Percentiles rank a stretch among this genome's conserved stretches.
phyloP scores from a whole-genome alignment of 92 coral and sea anemone species.

The Hydrozoanthus gracilis region DNA sequence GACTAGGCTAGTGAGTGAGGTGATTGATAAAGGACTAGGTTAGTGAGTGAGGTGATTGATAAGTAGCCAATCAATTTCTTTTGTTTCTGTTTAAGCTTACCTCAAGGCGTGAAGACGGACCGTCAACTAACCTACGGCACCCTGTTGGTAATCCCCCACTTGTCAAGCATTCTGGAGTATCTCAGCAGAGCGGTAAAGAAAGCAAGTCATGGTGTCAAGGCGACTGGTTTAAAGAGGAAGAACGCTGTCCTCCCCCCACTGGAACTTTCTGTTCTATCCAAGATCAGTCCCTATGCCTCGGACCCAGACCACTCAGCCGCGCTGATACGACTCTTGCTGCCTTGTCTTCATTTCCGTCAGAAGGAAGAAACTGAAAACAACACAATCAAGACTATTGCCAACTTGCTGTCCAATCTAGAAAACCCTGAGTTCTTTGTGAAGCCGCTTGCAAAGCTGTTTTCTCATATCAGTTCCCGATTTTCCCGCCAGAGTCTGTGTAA shows the following conservation, averaged over 20 bases:
- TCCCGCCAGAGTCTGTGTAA: slow-evolving; percentile 86
- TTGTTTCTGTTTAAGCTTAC: slow-evolving; percentile 28
- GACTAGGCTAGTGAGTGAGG: too few relatives aligned
- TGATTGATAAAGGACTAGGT: neutral
- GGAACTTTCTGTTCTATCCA: slow-evolving; percentile 91
- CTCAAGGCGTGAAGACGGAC: slow-evolving; percentile 1
- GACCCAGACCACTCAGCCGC: slow-evolving; percentile 79
- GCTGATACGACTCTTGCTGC: slow-evolving; percentile 73
- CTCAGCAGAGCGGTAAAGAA: slow-evolving; percentile 80
- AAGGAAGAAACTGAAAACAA: slow-evolving; percentile 80
- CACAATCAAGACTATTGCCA: slow-evolving; percentile 71
- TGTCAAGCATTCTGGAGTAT: slow-evolving; percentile 67
- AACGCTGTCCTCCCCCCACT: slow-evolving; percentile 76
- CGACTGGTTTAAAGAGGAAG: slow-evolving; percentile 56
- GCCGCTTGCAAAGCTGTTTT: slow-evolving; percentile 78
- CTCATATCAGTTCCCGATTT: slow-evolving; percentile 77
- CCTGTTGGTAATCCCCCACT: slow-evolving; percentile 76
- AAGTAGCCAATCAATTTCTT: neutral
- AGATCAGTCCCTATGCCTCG: slow-evolving; percentile 84
- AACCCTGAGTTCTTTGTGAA: slow-evolving; percentile 64
- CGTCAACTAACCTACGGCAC: slow-evolving; percentile 62
- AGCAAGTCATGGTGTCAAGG: slow-evolving; percentile 57
- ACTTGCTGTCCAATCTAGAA: slow-evolving; percentile 74
- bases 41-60: neutral
- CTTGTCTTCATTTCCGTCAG: slow-evolving; percentile 71